Evolutionary conservation across 2,797 vertebrate genomes (phyloP).

Genomic region (Acropternis orthonyx): DNA sequence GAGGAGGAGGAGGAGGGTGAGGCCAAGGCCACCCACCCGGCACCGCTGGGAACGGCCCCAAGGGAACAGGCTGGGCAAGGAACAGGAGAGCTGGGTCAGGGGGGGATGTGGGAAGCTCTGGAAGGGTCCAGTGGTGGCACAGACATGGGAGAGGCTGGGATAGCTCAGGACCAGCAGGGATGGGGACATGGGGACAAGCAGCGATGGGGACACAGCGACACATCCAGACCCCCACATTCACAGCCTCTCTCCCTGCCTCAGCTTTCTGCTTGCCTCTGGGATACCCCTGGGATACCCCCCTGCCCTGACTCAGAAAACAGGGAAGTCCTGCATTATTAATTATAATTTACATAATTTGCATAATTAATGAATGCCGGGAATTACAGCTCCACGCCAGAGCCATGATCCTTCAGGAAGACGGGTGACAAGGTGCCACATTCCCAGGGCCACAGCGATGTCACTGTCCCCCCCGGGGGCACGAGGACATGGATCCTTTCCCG

Average conservation of each 20-base stretch:
- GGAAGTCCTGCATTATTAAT: background rate
- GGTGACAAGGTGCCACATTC: background rate
- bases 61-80: background rate
- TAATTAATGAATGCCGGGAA: background rate
- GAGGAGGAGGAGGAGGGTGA: background rate
- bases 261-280: background rate
- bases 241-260: background rate
- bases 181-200: background rate
- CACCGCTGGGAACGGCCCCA: background rate
- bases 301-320: background rate
- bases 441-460: background rate
- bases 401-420: background rate
- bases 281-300: background rate
- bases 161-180: background rate
- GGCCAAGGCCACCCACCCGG: background rate
- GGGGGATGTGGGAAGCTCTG: accelerated
- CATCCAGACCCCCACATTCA: background rate
- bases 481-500: background rate
- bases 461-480: background rate
- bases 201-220: background rate
- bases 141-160: background rate
- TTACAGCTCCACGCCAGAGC: background rate
- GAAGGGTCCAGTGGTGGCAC: background rate
- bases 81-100: background rate
- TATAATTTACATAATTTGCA: background rate